Evolutionary conservation across 2,888 invertebrate genomes (phyloP).

Genomic region (Microctonus brassicae): DNA sequence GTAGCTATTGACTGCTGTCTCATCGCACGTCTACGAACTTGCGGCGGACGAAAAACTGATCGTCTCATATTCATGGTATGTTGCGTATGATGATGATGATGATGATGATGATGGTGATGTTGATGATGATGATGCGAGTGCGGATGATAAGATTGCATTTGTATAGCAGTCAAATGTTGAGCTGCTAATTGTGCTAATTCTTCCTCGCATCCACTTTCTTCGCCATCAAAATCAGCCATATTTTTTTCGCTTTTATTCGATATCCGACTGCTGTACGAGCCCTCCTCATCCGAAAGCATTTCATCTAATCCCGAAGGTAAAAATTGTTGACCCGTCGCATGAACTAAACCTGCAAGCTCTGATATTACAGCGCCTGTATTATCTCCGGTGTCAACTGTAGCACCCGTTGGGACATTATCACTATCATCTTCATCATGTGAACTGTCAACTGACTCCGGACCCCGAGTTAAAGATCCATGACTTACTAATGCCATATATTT

Average conservation of each 20-base stretch:
- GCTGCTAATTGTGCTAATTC: slow-evolving; percentile 83
- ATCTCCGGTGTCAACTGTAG: slow-evolving; percentile 60
- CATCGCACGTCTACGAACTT: slow-evolving; percentile 33
- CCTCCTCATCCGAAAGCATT: slow-evolving; percentile 70
- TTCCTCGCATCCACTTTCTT: slow-evolving; percentile 90
- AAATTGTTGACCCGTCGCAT: slow-evolving; percentile 62
- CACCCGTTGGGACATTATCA: slow-evolving; percentile 51
- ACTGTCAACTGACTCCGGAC: slow-evolving; percentile 63
- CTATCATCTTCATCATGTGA: slow-evolving; percentile 67
- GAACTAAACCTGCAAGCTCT: slow-evolving; percentile 70
- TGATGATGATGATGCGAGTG: slow-evolving; percentile 58
- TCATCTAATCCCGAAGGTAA: slow-evolving; percentile 64
- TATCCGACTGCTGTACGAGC: slow-evolving; percentile 93
- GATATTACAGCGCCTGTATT: slow-evolving; percentile 68
- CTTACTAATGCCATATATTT: slow-evolving; percentile 46
- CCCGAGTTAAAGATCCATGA: slow-evolving; percentile 49
- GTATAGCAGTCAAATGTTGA: slow-evolving; percentile 68
- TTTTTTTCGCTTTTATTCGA: slow-evolving; percentile 95
- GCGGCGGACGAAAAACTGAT: slow-evolving; percentile 59
- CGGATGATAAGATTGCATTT: slow-evolving; percentile 67
- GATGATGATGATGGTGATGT: slow-evolving; percentile 36
- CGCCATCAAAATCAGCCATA: slow-evolving; percentile 94
- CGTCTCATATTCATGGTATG: slow-evolving; percentile 60
- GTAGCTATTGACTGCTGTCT: slow-evolving; percentile 57
- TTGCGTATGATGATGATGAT: slow-evolving; percentile 42